These are phyloP conservation scores for Thelaira solivaga DNA, from an alignment of 2,888 invertebrate genomes.

Conservation along the genomic window DNA sequence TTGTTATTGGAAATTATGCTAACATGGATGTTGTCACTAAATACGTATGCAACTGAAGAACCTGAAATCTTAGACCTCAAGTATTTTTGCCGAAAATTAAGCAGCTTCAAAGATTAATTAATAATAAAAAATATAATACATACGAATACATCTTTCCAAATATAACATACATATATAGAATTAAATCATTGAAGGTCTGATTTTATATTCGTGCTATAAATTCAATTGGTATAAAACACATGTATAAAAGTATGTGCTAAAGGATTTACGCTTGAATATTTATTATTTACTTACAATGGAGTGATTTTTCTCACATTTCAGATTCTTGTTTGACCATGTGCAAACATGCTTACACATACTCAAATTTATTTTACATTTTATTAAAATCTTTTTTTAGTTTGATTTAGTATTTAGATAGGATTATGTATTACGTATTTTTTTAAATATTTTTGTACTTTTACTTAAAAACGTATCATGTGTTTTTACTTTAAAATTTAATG, in stretches of 20 bases:
- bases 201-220: too few species aligned
- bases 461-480: conserved; percentile 16
- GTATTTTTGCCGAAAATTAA: too few species aligned
- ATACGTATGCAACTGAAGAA: too few species aligned
- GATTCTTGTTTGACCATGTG: conserved; percentile 41
- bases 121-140: too few species aligned
- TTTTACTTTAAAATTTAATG: conserved; percentile 38
- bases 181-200: too few species aligned
- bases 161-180: too few species aligned
- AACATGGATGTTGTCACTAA: too few species aligned
- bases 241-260: conserved; percentile 34
- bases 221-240: too few species aligned
- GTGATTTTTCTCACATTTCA: conserved; percentile 5
- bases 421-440: conserved; percentile 38
- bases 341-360: background rate
- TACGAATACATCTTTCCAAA: too few species aligned
- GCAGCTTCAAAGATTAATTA: too few species aligned
- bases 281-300: conserved; percentile 52
- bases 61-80: too few species aligned
- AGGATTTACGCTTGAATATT: conserved; percentile 57
- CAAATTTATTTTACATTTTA: conserved; percentile 15
- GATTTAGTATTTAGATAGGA: conserved; percentile 51
- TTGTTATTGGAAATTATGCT: too few species aligned
- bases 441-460: background rate
- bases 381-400: conserved; percentile 19